Evolutionary conservation across 1,140 invertebrate species (phyloP).

Genomic region (Drosophila punjabiensis): DNA sequence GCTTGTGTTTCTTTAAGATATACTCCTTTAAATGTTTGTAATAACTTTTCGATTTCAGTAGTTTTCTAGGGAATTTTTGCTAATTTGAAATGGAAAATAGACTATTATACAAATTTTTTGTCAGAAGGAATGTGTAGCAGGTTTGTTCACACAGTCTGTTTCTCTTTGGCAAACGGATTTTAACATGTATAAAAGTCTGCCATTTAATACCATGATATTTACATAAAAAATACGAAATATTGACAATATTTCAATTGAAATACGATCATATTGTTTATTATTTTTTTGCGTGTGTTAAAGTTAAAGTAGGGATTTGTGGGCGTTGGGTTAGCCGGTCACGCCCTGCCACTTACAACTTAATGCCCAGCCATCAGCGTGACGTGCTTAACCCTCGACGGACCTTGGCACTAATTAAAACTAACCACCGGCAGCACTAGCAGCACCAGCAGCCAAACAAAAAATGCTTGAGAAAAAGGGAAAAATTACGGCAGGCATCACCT

Average conservation of each 20-base stretch:
- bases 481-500: slow-evolving; percentile 39
- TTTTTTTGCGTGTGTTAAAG: not conserved
- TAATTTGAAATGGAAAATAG: too few species aligned
- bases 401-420: slow-evolving; percentile 79
- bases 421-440: slow-evolving; percentile 43
- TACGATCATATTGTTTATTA: not conserved
- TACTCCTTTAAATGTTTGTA: not conserved
- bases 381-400: slow-evolving; percentile 59
- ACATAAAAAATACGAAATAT: too few species aligned
- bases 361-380: slow-evolving; percentile 70
- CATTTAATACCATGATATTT: too few species aligned
- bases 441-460: slow-evolving; percentile 36
- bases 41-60: not conserved
- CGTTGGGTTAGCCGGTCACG: slow-evolving; percentile 48
- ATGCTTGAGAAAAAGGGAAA: slow-evolving; percentile 33
- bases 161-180: too few species aligned
- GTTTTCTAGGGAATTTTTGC: not conserved
- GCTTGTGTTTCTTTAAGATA: not conserved
- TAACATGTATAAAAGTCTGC: too few species aligned
- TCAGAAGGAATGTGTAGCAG: not conserved
- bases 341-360: slow-evolving; percentile 74
- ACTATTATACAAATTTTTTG: not conserved
- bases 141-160: too few species aligned
- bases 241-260: not conserved
- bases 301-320: not conserved